Evolutionary conservation across 2,113 vertebrate genomes (phyloP).

Genomic region (Malurus melanocephalus): DNA sequence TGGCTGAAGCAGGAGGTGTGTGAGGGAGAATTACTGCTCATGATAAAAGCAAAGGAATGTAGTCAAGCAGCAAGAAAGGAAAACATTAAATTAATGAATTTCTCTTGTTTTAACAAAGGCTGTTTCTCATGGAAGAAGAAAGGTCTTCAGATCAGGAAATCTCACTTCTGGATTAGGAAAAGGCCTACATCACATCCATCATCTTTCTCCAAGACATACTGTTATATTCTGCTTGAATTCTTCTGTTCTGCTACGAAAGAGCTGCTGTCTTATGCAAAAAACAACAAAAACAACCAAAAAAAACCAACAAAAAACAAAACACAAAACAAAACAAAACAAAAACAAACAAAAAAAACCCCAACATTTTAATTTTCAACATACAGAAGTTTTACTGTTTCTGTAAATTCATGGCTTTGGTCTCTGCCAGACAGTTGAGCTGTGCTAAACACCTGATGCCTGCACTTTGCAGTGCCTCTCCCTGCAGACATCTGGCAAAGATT

Average conservation of each 20-base stretch:
- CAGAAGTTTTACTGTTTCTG: not conserved
- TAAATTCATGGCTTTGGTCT: not conserved
- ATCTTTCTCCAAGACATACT: not conserved
- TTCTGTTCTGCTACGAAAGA: not conserved
- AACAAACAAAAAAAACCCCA: not conserved
- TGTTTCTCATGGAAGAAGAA: not conserved
- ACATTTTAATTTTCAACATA: not conserved
- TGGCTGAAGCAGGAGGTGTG: not conserved
- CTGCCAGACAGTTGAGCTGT: not conserved
- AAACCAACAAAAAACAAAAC: not conserved
- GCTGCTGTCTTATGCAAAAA: not conserved
- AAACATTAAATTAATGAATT: not conserved
- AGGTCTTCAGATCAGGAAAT: not conserved
- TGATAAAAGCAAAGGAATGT: not conserved
- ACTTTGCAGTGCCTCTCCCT: not conserved
- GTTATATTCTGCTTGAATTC: not conserved
- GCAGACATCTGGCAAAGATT: not conserved
- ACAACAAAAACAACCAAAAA: not conserved
- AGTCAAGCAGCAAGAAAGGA: not conserved
- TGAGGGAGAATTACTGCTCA: not conserved
- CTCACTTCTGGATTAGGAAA: not conserved
- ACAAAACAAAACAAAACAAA: not conserved
- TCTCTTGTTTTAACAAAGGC: not conserved
- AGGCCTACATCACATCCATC: not conserved
- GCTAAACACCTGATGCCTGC: not conserved